Percentiles rank a stretch among this genome's conserved stretches.
These are phyloP conservation scores for Spilarctia lutea DNA, from an alignment of 2,888 invertebrate genomes.

Conservation along the genomic window DNA sequence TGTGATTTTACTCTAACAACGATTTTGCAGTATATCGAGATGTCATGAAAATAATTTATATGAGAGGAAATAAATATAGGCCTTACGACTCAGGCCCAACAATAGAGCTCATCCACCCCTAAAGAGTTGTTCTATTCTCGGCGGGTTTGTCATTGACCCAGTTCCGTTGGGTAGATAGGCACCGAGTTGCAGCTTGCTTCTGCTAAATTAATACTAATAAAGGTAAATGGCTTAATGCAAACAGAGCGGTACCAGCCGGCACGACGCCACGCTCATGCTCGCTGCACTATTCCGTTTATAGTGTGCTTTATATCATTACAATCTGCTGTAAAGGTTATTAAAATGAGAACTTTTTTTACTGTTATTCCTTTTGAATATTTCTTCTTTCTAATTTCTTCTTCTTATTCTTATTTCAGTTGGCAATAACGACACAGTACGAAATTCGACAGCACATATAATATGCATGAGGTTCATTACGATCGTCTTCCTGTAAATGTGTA, in stretches of 20 bases:
- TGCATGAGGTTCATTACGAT: neutral
- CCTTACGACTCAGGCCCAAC: conserved; percentile 61
- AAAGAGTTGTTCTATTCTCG: conserved; percentile 81
- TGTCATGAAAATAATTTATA: conserved; percentile 28
- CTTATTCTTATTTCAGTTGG: no score
- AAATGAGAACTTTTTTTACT: conserved; percentile 2
- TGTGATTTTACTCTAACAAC: conserved; percentile 52
- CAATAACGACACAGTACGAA: no score
- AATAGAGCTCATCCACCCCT: conserved; percentile 78
- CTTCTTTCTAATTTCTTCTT: no score
- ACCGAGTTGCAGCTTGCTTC: conserved; percentile 67
- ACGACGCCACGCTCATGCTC: conserved; percentile 52
- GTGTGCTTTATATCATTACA: conserved; percentile 51
- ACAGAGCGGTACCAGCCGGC: conserved; percentile 62
- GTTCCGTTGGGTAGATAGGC: conserved; percentile 68
- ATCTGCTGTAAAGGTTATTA: conserved; percentile 25
- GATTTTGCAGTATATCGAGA: conserved; percentile 1
- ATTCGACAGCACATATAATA: neutral
- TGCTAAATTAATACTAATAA: conserved; percentile 78
- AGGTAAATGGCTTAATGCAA: conserved; percentile 74
- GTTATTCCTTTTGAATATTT: no score
- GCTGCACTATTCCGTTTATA: conserved; percentile 47
- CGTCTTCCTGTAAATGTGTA: neutral
- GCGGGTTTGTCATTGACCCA: conserved; percentile 82
- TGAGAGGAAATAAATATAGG: conserved; percentile 30